phyloP scores from a whole-genome alignment of 2,113 vertebrate species.

The Hyla sarda region DNA sequence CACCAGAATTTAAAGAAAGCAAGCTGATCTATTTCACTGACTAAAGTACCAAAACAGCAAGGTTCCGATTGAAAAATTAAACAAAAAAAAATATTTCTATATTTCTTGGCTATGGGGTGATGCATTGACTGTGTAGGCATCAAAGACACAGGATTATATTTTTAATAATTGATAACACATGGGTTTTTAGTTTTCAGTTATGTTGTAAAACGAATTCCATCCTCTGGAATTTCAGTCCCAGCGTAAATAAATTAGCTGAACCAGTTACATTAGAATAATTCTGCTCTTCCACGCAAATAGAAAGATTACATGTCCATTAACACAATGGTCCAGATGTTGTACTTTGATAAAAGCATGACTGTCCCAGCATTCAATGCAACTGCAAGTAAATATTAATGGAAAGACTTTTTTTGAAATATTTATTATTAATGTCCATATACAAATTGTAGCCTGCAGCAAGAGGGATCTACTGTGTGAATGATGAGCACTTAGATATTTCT shows the following conservation, averaged over 20 bases:
- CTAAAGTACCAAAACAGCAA: too few relatives aligned
- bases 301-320: background rate
- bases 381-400: background rate
- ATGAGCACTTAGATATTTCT: too few relatives aligned
- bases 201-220: background rate
- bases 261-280: background rate
- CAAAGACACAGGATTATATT: background rate
- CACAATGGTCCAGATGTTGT: background rate
- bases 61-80: too few relatives aligned
- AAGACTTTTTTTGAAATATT: background rate
- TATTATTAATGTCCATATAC: background rate
- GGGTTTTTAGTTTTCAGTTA: background rate
- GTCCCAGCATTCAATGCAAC: background rate
- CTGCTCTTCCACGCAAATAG: background rate
- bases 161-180: background rate
- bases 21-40: too few relatives aligned
- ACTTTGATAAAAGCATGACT: background rate
- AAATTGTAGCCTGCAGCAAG: background rate
- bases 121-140: background rate
- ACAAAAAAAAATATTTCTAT: too few relatives aligned
- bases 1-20: too few relatives aligned
- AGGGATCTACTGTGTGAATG: too few relatives aligned
- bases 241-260: background rate
- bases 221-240: background rate
- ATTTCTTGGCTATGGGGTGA: background rate